Base-by-base conservation (phyloP, 2,888 invertebrate genomes). In the Selenia dentaria region DNA sequence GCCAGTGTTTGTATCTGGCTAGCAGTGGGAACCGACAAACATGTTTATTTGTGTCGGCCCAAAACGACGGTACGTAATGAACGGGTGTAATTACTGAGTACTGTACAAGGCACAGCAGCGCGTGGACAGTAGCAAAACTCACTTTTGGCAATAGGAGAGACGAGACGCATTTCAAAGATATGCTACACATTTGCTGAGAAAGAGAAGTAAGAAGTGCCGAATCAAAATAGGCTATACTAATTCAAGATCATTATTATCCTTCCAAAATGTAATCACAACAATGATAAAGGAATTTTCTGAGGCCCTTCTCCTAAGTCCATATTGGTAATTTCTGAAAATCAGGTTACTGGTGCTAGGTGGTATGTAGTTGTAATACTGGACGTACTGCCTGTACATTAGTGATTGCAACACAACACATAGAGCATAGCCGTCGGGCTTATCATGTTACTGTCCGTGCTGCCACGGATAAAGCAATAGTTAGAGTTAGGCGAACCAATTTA, bases 31-130 rank as follows among this genome's bases (percentile, higher is more conserved):
- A 48, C 70, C 50, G 37, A 56, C 67, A 66, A 70, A 69, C 70
- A 67, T 65, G 70, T 73, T 69, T 75, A 69, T 72, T 70, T 67
- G 67, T 69, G 70, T 64, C 69, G 59, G 59, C 37, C 57, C 51
- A 62, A 66, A 63, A 56, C 53, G 59, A 54, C 56, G 57, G 54
- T 58, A 59, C 25, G 25, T 62, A 63, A 62, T 61, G 53, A 53
- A 42, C 51, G 38, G 20, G 27, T 14, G 51, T 54, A 56, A 53
- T 51, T 49, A 50, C 44, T 6, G 29, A 22, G 14, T 16, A 29
- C 35, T 14, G 35, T 20, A 11, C 0, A 22, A 22, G 4, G 2
- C 9, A 12, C 22, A 33, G 25, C 18, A 22, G 11, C 3, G 11
- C 9, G 24, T 9, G 10, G 1, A 9, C 37, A 37, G 37, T 27